These are phyloP conservation scores for Glareola pratincola DNA, from an alignment of 2,113 vertebrate species.

Conservation along the genomic window DNA sequence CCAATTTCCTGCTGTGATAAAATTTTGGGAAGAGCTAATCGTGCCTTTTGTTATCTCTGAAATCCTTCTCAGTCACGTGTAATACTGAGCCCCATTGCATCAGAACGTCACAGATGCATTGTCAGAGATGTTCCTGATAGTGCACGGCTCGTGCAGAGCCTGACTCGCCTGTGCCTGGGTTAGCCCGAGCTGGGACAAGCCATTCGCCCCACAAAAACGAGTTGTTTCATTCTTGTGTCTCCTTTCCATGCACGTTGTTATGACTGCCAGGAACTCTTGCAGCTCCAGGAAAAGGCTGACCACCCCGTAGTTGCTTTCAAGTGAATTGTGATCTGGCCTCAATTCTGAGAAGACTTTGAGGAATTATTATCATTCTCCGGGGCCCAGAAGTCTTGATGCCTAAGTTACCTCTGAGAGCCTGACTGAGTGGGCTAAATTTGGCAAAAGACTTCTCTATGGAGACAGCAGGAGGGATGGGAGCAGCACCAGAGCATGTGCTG, in stretches of 20 bases:
- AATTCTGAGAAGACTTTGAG: background rate
- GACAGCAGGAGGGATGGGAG: background rate
- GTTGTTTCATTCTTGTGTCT: background rate
- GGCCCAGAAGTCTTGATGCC: background rate
- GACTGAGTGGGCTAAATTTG: background rate
- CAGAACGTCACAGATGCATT: background rate
- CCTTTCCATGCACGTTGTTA: background rate
- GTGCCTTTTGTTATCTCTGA: background rate
- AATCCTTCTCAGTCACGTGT: background rate
- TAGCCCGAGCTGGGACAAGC: background rate
- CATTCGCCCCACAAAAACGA: background rate
- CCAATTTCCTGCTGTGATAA: background rate
- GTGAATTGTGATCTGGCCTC: background rate
- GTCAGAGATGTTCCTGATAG: background rate
- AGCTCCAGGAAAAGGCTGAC: background rate
- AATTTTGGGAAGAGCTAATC: background rate
- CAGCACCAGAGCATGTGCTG: background rate
- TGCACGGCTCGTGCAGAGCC: background rate
- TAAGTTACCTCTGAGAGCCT: background rate
- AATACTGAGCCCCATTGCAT: background rate
- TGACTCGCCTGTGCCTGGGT: background rate
- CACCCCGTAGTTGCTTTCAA: background rate
- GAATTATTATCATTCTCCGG: background rate
- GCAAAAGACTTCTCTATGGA: background rate
- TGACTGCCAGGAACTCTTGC: background rate